phyloP scores from a whole-genome alignment of 2,888 invertebrate species.

The Eristalinus aeneus region DNA sequence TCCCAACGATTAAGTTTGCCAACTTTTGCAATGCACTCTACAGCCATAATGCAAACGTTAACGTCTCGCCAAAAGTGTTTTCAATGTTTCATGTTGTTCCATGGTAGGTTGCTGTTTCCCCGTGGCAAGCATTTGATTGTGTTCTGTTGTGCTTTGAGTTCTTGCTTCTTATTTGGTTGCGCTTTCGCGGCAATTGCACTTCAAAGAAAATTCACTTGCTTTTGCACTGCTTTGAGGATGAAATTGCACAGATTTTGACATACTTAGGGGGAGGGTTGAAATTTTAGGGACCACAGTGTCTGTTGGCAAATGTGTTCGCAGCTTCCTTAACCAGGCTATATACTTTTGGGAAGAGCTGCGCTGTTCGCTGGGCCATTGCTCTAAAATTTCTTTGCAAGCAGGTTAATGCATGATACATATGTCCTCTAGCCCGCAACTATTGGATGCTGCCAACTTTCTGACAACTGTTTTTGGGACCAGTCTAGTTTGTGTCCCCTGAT shows the following conservation, averaged over 20 bases:
- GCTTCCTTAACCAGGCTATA: no score
- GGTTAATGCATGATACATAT: no score
- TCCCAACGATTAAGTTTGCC: conserved; percentile 38
- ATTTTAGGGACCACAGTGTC: no score
- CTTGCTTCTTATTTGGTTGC: background rate
- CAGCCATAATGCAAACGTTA: background rate
- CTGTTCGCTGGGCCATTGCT: no score
- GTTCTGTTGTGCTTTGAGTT: conserved; percentile 6
- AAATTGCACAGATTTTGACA: background rate
- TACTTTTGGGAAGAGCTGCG: no score
- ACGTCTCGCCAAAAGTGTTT: conserved; percentile 24
- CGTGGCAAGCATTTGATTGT: conserved; percentile 44
- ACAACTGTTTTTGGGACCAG: no score
- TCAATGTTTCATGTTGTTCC: conserved; percentile 44
- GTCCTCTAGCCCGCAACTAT: no score
- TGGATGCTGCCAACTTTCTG: no score
- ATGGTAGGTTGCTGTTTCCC: conserved; percentile 12
- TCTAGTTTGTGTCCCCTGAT: no score
- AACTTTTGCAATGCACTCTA: conserved; percentile 45
- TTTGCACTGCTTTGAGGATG: background rate
- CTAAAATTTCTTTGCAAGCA: no score
- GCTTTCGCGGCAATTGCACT: background rate
- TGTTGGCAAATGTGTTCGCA: no score
- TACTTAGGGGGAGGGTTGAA: no score
- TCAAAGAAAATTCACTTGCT: background rate